Evolutionary conservation across 2,797 vertebrate genomes (phyloP), one percentile per base, ranked within the genome.

Genomic region (Limosa lapponica): DNA sequence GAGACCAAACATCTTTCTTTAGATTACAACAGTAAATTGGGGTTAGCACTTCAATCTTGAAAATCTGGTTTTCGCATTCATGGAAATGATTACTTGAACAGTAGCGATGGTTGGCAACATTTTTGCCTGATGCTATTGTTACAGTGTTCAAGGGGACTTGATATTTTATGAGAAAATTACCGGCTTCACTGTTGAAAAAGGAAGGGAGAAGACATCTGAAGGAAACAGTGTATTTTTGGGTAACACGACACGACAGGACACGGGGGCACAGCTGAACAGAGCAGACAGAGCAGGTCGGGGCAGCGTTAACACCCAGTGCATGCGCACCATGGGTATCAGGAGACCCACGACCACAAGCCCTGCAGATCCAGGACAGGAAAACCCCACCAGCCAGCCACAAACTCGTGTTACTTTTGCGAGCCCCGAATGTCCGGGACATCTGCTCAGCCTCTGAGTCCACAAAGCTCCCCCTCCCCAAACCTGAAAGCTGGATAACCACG

Each of bases 321-420:
- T 8, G 15, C 25, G 18, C 3, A 5, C 10, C 0, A 0, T 0
- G 2, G 16, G 30, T 51, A 82, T 54, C 59, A 58, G 51, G 8
- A 66, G 16, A 36, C 14, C 1, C 1, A 55, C 4, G 23, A 41
- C 30, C 32, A 49, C 17, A 39, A 84, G 20, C 19, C 13, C 25
- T 77, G 43, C 25, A 57, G n/a, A 78, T 23, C 22, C 28, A 70
- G 32, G 12, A 27, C 8, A 43, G 27, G 15, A 82, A 91, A 65
- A 14, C 1, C 4, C 5, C 39, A 49, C 11, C 22, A 43, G 34
- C 16, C 1, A 66, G 30, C 12, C 28, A 80, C 13, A 85, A 85
- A 64, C 8, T 4, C 2, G 0, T 2, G 2, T 23, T 54, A 39
- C 34, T 44, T 87, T 41, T 52, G 22, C 2, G 28, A 87, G 17